Base-by-base conservation (phyloP, 30 jellyfish, hydroid and myxozoan genomes). In the Pelagia noctiluca region DNA sequence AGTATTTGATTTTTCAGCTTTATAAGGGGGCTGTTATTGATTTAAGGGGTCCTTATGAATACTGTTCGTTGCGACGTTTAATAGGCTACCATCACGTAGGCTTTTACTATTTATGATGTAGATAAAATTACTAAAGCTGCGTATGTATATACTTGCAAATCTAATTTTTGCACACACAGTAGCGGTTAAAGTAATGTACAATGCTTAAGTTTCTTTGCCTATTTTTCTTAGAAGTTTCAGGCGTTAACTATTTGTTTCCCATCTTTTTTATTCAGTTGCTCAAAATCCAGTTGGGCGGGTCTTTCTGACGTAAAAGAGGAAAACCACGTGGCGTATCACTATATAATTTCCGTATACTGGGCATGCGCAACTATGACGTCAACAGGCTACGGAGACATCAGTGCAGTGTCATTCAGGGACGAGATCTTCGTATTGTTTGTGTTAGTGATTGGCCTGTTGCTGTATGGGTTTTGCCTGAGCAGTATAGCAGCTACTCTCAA, bases 301-400 rank as follows among this genome's bases (percentile, higher is more conserved):
- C 35, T 11, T 32, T 60, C 75, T 24, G 91, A 80, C 12, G 82
- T 89, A 24, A 83, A 77, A 12, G 82, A 28, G 63, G 54, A 87
- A 2, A 68, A 68, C 31, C 32, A 36, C 60, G 75, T 60, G 8
- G 35, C 72, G 1, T 35, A 61, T 26, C 29, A 54, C 0, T 89
- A 89, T 57, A 36, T 75, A 26, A 75, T 54, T 16, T 57, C 92
- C n/a, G 28, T 89, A 4, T 89, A 89, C 61, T 89, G 97, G 97
- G 95, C 97, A 0, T 96, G 92, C 23, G 95, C 97, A 22, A 89
- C 97, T 3, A 82, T 89, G 97, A 89, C 97, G 53, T 89, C 95
- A 32, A 70, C 97, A 2, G 97, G 97, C 8, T 89, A 89, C 74
- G 97, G 97, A n/a, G 97, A 89, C 52, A 75, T 89, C 13, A 62